Base-by-base conservation (phyloP, 2,797 vertebrate genomes). In the Hippopotamyrus pictus region DNA sequence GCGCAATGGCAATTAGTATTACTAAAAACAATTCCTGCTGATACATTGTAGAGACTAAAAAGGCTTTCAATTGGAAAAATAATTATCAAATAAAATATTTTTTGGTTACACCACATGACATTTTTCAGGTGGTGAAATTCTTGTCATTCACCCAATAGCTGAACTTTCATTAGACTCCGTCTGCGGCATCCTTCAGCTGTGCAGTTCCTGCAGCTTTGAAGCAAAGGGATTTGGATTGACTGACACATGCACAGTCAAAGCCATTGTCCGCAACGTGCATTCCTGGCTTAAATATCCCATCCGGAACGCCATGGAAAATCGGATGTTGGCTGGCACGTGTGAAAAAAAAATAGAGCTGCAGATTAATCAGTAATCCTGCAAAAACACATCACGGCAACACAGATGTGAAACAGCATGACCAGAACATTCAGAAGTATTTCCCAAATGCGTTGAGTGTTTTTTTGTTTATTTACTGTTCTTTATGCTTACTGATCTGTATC, bases 301-400 rank as follows among this genome's bases (percentile, higher is more conserved):
- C 37, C 37, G 73, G 41, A 79, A 44, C 73, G 12, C 73, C 73
- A 19, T 8, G 37, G 37, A 79, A 79, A 44, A 79, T 79, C 5
- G 6, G 2, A 44, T 79, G 37, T 79, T 44, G 73, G 73, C 19
- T 44, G 5, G 37, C 73, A 44, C 17, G 5, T 11, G 1, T 14
- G 11, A 12, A 37, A 73, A 37, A 37, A 73, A 73, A 73, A 73
- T 1, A 1, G 12, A 14, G 65, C 65, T 5, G 65, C 65, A 73
- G 65, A 73, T 73, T 73, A 79, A 79, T 79, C 73, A 79, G 37
- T 79, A 79, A 79, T 79, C 73, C 17, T 79, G 73, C 73, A 79
- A 8, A 41, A 79, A 79, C 19, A 19, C 37, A 79, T 79, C 73
- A 44, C 73, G 2, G 14, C 37, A 3, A n/a, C 14, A 79, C 19